Conservation (phyloP, 53 echinoderm and acorn worm species). For the Apostichopus leukothele region DNA sequence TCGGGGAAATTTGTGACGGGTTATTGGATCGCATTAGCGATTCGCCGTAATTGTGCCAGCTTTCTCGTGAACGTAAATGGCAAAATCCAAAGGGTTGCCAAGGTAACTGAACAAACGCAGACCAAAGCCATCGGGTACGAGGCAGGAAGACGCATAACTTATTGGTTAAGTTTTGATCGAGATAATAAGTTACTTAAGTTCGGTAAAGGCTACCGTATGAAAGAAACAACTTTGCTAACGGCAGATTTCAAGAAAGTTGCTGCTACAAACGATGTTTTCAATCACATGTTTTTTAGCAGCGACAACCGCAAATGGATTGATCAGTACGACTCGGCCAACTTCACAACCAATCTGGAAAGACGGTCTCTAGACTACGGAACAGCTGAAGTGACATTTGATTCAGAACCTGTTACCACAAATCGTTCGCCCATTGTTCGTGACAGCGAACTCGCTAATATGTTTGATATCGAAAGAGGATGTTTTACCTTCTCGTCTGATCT, state of each 20-base stretch:
- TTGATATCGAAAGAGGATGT: conserved; percentile 48
- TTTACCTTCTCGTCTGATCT: conserved; percentile 55
- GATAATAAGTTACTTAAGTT: conserved; percentile 55
- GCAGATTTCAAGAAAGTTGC: conserved; percentile 28
- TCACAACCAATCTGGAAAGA: neutral
- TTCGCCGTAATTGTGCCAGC: neutral
- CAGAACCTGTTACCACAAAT: conserved; percentile 44
- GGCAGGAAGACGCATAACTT: conserved; percentile 16
- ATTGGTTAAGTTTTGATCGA: conserved; percentile 67
- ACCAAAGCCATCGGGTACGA: neutral
- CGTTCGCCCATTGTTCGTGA: conserved; percentile 49
- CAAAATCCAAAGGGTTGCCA: neutral
- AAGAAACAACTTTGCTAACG: conserved; percentile 49
- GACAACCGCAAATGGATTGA: neutral
- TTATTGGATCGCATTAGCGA: neutral
- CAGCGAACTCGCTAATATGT: conserved; percentile 53
- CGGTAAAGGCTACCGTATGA: conserved; percentile 62
- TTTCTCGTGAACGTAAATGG: neutral
- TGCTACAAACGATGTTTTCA: neutral
- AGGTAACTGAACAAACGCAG: neutral
- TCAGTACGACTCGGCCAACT: neutral
- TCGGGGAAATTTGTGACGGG: neutral
- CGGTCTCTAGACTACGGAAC: neutral
- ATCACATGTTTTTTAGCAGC: neutral
- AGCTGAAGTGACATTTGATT: conserved; percentile 49